Percentiles rank a stretch among this genome's conserved stretches.
Evolutionary conservation across 2,888 invertebrate genomes (phyloP).

Genomic region (Nomada fabriciana): DNA sequence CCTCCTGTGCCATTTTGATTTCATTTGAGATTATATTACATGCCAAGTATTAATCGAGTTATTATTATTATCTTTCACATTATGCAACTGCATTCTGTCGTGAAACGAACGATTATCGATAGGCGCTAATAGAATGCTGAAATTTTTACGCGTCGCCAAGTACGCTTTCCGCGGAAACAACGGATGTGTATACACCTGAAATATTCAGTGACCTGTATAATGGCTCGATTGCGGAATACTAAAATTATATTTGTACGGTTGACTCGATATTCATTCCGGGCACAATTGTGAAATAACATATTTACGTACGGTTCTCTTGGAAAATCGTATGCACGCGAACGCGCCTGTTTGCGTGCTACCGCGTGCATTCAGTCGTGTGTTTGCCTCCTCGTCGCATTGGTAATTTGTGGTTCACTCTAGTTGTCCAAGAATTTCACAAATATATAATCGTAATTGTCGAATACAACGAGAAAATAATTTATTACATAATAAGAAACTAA

Average conservation of each 20-base stretch:
- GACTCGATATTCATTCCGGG: constrained; percentile 48
- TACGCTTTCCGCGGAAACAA: constrained; percentile 4
- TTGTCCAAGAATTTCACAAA: constrained; percentile 8
- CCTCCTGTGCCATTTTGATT: too few relatives aligned
- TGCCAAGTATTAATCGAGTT: too few relatives aligned
- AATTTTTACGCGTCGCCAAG: constrained; percentile 46
- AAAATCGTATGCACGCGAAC: constrained; percentile 4
- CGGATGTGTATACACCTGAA: constrained; percentile 26
- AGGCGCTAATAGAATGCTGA: constrained; percentile 46
- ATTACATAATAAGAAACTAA: too few relatives aligned
- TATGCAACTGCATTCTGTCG: not conserved
- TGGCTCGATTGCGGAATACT: constrained; percentile 54
- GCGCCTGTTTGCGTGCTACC: constrained; percentile 11
- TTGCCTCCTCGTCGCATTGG: constrained; percentile 33
- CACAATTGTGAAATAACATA: constrained; percentile 39
- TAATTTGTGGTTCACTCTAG: not conserved
- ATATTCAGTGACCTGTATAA: constrained; percentile 69
- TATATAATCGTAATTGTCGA: constrained; percentile 6
- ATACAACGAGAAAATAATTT: not conserved
- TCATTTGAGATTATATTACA: too few relatives aligned
- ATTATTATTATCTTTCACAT: not conserved
- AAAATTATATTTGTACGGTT: constrained; percentile 51
- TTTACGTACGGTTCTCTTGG: constrained; percentile 21
- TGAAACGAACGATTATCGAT: constrained; percentile 31
- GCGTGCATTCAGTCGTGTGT: constrained; percentile 17